Conservation (phyloP, 2,888 invertebrate genomes). For the Taenaris catops region DNA sequence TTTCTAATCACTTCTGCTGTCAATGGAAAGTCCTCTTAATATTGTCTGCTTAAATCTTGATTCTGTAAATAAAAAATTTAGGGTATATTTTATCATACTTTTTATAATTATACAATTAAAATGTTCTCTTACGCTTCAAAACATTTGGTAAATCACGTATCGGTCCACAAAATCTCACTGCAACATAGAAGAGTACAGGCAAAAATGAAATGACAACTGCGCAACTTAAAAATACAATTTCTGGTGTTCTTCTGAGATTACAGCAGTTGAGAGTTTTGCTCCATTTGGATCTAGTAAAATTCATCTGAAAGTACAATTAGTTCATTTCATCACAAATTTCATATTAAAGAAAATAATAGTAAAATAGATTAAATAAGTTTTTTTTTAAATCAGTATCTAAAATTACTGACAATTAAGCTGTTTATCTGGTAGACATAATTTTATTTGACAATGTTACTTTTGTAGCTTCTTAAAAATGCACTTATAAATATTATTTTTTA, state of each 20-base stretch:
- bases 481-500: too few relatives aligned
- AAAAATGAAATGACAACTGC: constrained; percentile 69
- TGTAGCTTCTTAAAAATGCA: too few relatives aligned
- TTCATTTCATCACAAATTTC: too few relatives aligned
- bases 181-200: constrained; percentile 79
- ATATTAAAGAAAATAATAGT: too few relatives aligned
- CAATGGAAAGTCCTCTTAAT: constrained; percentile 37
- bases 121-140: constrained; percentile 66
- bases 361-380: too few relatives aligned
- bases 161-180: constrained; percentile 70
- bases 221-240: constrained; percentile 76
- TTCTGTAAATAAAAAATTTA: constrained; percentile 46
- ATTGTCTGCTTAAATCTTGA: constrained; percentile 66
- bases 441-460: too few relatives aligned
- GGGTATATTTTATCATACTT: not conserved
- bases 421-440: too few relatives aligned
- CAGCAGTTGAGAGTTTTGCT: constrained; percentile 80
- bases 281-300: constrained; percentile 82
- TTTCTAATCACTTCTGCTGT: constrained; percentile 43
- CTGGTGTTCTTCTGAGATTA: constrained; percentile 73
- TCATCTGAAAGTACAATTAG: constrained; percentile 79
- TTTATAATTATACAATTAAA: too few relatives aligned
- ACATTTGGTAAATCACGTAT: constrained; percentile 67
- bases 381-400: too few relatives aligned
- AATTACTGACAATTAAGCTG: too few relatives aligned